Conservation (phyloP, 2,888 invertebrate genomes). For the Acrobasis suavella region DNA sequence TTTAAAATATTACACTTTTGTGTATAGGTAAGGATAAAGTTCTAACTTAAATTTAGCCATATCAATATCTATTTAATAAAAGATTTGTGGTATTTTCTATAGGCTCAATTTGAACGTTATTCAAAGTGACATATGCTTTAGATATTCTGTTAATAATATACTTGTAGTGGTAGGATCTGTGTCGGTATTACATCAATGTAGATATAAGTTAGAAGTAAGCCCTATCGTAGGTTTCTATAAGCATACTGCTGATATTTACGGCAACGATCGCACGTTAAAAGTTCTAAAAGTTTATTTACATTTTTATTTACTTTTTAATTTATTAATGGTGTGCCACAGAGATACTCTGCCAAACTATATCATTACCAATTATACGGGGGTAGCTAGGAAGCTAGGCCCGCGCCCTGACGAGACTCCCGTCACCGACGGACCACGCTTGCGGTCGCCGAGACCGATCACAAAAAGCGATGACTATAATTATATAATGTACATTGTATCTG, state of each 20-base stretch:
- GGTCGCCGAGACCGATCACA: constrained; percentile 46
- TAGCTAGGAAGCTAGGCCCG: constrained; percentile 42
- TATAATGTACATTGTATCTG: constrained; percentile 59
- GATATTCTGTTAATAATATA: constrained; percentile 83
- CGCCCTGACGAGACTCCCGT: constrained; percentile 39
- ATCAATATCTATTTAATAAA: constrained; percentile 83
- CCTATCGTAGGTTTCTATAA: constrained; percentile 71
- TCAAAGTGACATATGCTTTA: constrained; percentile 83
- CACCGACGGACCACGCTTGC: constrained; percentile 40
- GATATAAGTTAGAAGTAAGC: constrained; percentile 69
- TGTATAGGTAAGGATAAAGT: constrained; percentile 81
- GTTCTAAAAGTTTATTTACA: constrained; percentile 80
- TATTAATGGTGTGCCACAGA: constrained; percentile 83
- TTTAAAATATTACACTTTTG: constrained; percentile 82
- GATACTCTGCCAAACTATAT: constrained; percentile 83
- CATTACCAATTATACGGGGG: constrained; percentile 72
- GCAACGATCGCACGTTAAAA: constrained; percentile 80
- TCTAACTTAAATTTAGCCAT: constrained; percentile 84
- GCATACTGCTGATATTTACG: constrained; percentile 77
- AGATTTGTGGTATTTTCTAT: constrained; percentile 83
- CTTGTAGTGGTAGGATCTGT: constrained; percentile 74
- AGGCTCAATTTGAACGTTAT: constrained; percentile 83
- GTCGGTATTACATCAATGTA: constrained; percentile 78
- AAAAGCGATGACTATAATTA: constrained; percentile 54
- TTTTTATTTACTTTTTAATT: constrained; percentile 80